A percentile compares a stretch with the other conserved stretches of the same genome.
Conservation (phyloP, 1,140 invertebrate genomes). For the Hylaeus anthracinus region DNA sequence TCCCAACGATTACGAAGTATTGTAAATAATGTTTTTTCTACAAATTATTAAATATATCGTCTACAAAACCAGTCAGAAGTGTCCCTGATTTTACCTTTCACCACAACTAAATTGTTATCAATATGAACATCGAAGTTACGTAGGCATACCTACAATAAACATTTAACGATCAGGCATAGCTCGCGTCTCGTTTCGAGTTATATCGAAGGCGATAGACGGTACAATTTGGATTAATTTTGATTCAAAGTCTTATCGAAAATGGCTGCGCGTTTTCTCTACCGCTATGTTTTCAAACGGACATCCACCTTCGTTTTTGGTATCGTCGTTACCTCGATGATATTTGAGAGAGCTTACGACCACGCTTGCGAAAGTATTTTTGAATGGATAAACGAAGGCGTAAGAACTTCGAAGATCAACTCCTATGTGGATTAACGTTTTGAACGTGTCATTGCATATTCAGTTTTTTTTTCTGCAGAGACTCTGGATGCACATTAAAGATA, state of each 20-base stretch:
- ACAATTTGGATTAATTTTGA: too few species aligned
- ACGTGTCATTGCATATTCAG: not conserved
- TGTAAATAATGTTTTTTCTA: not conserved
- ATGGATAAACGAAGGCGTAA: constrained; percentile 53
- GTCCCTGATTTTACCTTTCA: too few species aligned
- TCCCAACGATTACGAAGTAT: too few species aligned
- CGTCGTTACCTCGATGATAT: constrained; percentile 40
- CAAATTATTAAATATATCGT: not conserved
- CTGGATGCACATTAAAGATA: constrained; percentile 55
- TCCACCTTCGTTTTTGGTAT: constrained; percentile 47
- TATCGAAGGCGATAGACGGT: not conserved
- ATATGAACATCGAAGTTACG: not conserved
- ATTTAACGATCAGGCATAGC: not conserved
- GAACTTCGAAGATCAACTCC: too few species aligned
- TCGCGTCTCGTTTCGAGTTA: not conserved
- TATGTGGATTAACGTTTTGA: too few species aligned
- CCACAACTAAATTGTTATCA: not conserved
- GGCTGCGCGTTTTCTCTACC: constrained; percentile 47
- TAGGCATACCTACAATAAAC: not conserved
- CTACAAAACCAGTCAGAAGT: not conserved
- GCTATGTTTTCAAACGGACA: constrained; percentile 44
- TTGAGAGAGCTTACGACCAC: constrained; percentile 53
- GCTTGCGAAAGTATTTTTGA: constrained; percentile 49
- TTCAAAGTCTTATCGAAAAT: not conserved
- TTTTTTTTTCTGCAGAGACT: constrained; percentile 42